A percentile compares a stretch with the other conserved stretches of the same genome.
phyloP scores from a whole-genome alignment of 2,888 invertebrate genomes.

The Zhuqinia jingwanae region DNA sequence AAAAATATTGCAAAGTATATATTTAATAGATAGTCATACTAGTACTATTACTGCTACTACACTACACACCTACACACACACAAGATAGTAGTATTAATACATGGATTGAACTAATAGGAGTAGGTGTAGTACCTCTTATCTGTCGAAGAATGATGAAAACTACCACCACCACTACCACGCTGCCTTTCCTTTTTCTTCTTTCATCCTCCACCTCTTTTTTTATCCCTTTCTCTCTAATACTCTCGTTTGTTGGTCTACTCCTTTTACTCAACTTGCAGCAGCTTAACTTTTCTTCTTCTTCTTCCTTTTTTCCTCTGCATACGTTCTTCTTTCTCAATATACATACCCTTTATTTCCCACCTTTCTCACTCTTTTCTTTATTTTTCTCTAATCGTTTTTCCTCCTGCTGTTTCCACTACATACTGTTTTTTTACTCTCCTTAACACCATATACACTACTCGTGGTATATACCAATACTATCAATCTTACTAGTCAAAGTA shows the following conservation, averaged over 20 bases:
- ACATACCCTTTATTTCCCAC: background rate
- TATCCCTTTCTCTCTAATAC: too few relatives aligned
- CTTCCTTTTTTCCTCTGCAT: background rate
- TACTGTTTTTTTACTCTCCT: too few relatives aligned
- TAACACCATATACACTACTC: background rate
- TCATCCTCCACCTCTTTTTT: background rate
- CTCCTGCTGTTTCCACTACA: slow-evolving; percentile 1
- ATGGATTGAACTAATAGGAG: too few relatives aligned
- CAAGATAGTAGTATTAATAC: too few relatives aligned
- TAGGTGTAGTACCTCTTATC: too few relatives aligned
- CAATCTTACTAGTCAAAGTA: too few relatives aligned
- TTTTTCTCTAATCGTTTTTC: slow-evolving; percentile 24
- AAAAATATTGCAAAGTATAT: too few relatives aligned
- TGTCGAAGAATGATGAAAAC: slow-evolving; percentile 39
- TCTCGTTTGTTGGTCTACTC: background rate
- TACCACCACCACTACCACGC: background rate
- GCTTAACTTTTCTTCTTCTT: too few relatives aligned
- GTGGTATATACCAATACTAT: too few relatives aligned
- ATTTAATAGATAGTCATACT: too few relatives aligned
- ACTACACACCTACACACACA: too few relatives aligned
- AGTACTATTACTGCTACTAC: too few relatives aligned
- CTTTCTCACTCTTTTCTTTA: slow-evolving; percentile 6
- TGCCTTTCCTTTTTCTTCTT: background rate
- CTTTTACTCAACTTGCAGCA: background rate
- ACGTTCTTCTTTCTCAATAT: background rate